These are phyloP conservation scores for Steinernema carpocapsae DNA, from an alignment of 2,888 invertebrate species.

Conservation along the genomic window DNA sequence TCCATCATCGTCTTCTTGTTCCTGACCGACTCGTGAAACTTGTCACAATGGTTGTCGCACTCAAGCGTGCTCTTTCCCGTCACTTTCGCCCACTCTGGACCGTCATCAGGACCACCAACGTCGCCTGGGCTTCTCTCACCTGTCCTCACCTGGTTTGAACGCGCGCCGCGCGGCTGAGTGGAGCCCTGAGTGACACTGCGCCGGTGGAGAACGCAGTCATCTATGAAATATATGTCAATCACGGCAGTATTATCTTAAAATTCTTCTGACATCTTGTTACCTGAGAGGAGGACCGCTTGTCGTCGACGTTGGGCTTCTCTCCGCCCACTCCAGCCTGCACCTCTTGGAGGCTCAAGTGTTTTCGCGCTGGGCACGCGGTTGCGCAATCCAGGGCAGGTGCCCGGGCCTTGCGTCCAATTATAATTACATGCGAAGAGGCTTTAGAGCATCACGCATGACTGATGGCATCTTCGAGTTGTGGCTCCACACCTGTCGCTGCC, in stretches of 20 bases:
- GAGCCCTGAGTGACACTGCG: conserved; percentile 27
- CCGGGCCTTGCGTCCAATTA: conserved; percentile 1
- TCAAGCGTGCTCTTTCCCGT: no score
- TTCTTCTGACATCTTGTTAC: conserved; percentile 32
- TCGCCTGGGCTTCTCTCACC: not conserved
- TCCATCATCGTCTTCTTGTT: no score
- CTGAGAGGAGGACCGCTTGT: not conserved
- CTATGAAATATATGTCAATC: conserved; percentile 32
- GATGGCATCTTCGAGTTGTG: conserved; percentile 5
- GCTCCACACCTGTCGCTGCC: not conserved
- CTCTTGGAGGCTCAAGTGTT: conserved; percentile 22
- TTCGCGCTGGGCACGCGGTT: not conserved
- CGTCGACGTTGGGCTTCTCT: no score
- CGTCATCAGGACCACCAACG: conserved; percentile 16
- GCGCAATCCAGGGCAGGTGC: conserved; percentile 14
- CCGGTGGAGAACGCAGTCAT: conserved; percentile 27
- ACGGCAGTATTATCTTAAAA: conserved; percentile 29
- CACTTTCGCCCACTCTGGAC: not conserved
- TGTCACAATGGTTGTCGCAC: no score
- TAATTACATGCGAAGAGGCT: not conserved
- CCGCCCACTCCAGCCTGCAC: no score
- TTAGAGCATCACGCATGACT: no score
- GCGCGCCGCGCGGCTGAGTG: conserved; percentile 24
- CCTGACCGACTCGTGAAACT: no score
- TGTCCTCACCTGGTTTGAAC: conserved; percentile 5